Percentiles rank a stretch among this genome's conserved stretches.
Evolutionary conservation across 2,113 vertebrate species (phyloP).

Genomic region (Mormyrus iriodes): DNA sequence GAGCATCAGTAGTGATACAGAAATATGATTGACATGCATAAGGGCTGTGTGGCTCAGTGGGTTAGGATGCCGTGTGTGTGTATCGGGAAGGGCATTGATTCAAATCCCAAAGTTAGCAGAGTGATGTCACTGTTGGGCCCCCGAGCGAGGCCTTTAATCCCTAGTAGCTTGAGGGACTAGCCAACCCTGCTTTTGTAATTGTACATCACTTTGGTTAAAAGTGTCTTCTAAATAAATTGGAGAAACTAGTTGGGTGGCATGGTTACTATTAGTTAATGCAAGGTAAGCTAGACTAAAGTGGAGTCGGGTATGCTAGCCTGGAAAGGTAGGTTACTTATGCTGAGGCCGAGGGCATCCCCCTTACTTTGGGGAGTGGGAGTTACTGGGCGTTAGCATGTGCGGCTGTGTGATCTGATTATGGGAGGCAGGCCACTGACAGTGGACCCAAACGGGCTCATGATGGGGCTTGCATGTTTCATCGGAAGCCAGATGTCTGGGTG

Average conservation of each 20-base stretch:
- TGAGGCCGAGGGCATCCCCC: neutral
- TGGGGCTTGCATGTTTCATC: neutral
- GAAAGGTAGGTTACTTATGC: neutral
- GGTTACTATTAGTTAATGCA: neutral
- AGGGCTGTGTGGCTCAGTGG: neutral
- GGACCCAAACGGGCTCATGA: neutral
- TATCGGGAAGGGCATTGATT: neutral
- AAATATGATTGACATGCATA: neutral
- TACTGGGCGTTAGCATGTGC: neutral
- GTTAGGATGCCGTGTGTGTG: neutral
- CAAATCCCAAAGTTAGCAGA: neutral
- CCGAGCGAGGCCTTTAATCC: neutral
- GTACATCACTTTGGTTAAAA: neutral
- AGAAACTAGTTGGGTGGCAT: neutral
- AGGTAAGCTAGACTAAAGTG: neutral
- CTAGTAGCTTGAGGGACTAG: neutral
- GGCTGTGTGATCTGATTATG: neutral
- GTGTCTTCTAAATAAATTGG: neutral
- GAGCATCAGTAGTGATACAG: neutral
- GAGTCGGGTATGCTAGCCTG: neutral
- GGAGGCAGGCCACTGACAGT: neutral
- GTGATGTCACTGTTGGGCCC: neutral
- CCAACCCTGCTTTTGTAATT: neutral
- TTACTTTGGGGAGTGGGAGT: neutral
- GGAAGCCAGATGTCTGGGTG: neutral